Evolutionary conservation across 2,888 invertebrate genomes (phyloP).

Genomic region (Clanis bilineata): DNA sequence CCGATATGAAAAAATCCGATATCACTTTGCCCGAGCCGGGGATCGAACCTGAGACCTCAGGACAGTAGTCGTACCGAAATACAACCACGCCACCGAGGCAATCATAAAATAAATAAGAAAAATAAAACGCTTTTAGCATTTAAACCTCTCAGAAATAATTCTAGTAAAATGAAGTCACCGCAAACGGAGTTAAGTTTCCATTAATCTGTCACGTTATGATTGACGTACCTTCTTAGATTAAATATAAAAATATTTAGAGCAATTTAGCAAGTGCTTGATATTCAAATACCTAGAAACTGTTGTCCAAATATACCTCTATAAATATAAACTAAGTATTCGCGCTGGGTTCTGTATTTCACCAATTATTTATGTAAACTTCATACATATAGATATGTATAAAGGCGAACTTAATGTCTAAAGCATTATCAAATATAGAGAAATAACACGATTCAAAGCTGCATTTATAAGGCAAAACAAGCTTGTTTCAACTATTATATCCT

Average conservation of each 20-base stretch:
- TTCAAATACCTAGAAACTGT: no score
- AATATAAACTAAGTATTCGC: no score
- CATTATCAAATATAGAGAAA: no score
- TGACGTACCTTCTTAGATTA: neutral
- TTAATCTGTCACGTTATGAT: neutral
- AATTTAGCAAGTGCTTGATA: neutral
- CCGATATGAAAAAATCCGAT: no score
- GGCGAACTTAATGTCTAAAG: no score
- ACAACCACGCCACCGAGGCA: no score
- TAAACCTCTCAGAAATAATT: neutral
- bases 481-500: neutral
- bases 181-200: constrained; percentile 2
- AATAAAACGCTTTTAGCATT: neutral
- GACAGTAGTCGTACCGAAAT: no score
- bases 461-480: neutral
- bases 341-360: no score
- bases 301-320: no score
- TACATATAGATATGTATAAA: no score
- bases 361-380: neutral
- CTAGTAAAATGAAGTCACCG: neutral
- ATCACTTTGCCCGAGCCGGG: no score
- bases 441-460: neutral
- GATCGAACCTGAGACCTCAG: no score
- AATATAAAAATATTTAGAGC: neutral
- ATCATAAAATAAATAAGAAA: neutral